A percentile compares a stretch with the other conserved stretches of the same genome.
phyloP scores from a whole-genome alignment of 2,113 vertebrate species.

The Vombatus ursinus region DNA sequence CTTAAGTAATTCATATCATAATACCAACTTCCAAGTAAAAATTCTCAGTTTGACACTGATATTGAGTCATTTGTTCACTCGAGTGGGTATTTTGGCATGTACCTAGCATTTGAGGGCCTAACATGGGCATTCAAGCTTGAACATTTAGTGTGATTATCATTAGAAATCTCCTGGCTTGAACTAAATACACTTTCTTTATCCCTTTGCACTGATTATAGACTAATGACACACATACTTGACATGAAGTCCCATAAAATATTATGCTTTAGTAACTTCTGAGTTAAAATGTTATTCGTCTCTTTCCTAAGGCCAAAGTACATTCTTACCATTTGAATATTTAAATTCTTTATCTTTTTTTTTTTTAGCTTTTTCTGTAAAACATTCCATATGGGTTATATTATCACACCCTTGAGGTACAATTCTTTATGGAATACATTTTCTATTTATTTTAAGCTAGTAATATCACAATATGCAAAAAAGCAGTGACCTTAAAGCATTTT shows the following conservation, averaged over 20 bases:
- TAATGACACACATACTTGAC: conserved; percentile 56
- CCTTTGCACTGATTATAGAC: conserved; percentile 19
- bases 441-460: not conserved
- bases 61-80: not conserved
- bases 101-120: not conserved
- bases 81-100: not conserved
- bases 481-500: not conserved
- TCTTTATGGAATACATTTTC: conserved; percentile 11
- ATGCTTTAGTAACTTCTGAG: conserved; percentile 70
- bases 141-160: not conserved
- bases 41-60: not conserved
- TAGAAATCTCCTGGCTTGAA: conserved; percentile 38
- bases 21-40: not conserved
- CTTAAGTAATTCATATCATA: not conserved
- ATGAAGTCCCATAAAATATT: conserved; percentile 47
- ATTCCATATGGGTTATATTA: not conserved
- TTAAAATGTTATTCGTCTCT: conserved; percentile 69
- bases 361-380: not conserved
- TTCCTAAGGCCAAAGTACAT: conserved; percentile 60
- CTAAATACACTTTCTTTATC: conserved; percentile 43
- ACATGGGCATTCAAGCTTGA: not conserved
- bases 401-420: not conserved
- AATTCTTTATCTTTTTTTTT: conserved; percentile 21
- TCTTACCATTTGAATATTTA: conserved; percentile 18
- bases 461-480: not conserved